Evolutionary conservation across 2,113 vertebrate genomes (phyloP), one percentile per base, ranked within the genome.

Genomic region (Passer montanus): DNA sequence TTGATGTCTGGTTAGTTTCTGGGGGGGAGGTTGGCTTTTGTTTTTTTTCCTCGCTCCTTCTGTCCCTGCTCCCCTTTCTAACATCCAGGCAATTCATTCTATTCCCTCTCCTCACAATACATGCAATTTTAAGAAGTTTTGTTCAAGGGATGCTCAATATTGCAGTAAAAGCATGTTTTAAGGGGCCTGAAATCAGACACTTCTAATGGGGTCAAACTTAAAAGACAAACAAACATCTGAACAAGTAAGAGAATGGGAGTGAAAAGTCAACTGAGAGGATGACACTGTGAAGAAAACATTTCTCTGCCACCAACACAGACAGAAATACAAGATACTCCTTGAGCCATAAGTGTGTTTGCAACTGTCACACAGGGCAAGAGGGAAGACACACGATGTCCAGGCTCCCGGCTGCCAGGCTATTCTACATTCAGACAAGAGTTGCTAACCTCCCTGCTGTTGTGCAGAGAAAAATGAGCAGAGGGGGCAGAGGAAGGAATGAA

Each of bases 241-340:
- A 62, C 15, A 78, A 85, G 22, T 13, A 76, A 85, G n/a, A 56
- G 39, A 58, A 44, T 2, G 28, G 41, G 7, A 41, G 7, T 9
- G 0, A 39, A 18, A 49, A 70, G 55, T 21, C 46, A 91, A 31
- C 41, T 3, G 7, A 67, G 53, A 26, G 50, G 44, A 11, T 47
- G 75, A 83, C 63, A 87, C 37, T 46, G 37, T 15, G 37, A 87
- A 62, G 80, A 93, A 98, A 97, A 95, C 70, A 94, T 91, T 95
- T 82, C 5, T 6, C 63, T 90, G 76, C 50, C 69, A 81, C 28
- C 13, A 84, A 79, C 52, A 79, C 13, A 83, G 35, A 63, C 7
- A 59, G 31, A 82, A 95, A 66, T 8, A 60, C 30, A 41, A 84
- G 82, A 44, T 24, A 66, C 56, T 72, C 77, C 60, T 53, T 72